phyloP scores from a whole-genome alignment of 2,797 vertebrate species.

The Rhabdophis nuchalis region DNA sequence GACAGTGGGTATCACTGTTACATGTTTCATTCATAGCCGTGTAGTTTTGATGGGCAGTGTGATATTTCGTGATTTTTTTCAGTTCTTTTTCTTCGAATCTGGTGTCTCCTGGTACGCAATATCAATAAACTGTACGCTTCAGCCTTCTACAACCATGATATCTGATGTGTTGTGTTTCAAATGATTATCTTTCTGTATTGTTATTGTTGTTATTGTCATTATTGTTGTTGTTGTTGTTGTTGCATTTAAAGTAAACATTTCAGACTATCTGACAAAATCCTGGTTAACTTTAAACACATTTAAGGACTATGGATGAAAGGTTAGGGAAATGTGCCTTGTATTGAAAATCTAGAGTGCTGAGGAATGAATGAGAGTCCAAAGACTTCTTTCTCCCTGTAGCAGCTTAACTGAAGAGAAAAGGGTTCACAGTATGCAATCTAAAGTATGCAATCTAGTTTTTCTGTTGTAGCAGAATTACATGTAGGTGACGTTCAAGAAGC shows the following conservation, averaged over 20 bases:
- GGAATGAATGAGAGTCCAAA: background rate
- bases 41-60: no score
- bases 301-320: background rate
- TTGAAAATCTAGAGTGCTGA: background rate
- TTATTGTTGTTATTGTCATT: background rate
- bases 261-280: background rate
- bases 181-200: background rate
- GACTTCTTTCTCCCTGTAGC: background rate
- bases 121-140: no score
- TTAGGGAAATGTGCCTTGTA: background rate
- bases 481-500: conserved; percentile 29
- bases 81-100: no score
- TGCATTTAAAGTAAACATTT: background rate
- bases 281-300: background rate
- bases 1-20: no score
- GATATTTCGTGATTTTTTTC: no score
- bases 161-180: no score
- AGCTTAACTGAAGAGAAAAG: background rate
- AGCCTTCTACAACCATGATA: no score
- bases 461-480: background rate
- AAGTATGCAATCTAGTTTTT: conserved; percentile 22
- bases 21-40: no score
- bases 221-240: no score
- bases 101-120: no score
- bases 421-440: background rate